Conservation (phyloP, 2,888 invertebrate species). For the Idaea biselata region DNA sequence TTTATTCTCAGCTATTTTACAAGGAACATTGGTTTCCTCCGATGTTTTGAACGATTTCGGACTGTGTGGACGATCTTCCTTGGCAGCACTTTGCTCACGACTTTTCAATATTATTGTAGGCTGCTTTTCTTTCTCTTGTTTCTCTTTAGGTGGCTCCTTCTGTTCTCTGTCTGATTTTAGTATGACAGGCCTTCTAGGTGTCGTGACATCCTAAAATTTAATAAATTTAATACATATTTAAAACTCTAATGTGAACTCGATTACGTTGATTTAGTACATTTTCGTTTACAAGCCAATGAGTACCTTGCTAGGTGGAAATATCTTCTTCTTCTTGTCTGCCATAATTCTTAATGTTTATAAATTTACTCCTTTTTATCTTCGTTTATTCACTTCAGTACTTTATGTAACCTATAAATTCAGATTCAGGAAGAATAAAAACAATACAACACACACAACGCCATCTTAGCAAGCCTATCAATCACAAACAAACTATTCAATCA, state of each 20-base stretch:
- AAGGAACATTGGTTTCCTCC: constrained; percentile 55
- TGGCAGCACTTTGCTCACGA: constrained; percentile 78
- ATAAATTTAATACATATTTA: too few relatives aligned
- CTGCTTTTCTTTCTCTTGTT: constrained; percentile 73
- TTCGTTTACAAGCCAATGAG: not conserved
- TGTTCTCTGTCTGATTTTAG: constrained; percentile 73
- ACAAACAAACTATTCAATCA: too few relatives aligned
- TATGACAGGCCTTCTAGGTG: constrained; percentile 65
- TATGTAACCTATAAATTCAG: too few relatives aligned
- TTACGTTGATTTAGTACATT: not conserved
- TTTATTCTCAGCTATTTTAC: constrained; percentile 76
- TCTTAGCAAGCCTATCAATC: too few relatives aligned
- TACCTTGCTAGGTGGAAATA: constrained; percentile 51
- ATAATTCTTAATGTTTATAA: too few relatives aligned
- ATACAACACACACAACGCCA: too few relatives aligned
- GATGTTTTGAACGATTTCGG: constrained; percentile 74
- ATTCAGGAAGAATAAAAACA: too few relatives aligned
- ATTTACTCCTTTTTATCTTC: too few relatives aligned
- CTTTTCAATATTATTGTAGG: constrained; percentile 86
- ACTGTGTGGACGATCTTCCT: constrained; percentile 81
- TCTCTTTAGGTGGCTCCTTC: constrained; percentile 62
- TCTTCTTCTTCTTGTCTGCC: constrained; percentile 78
- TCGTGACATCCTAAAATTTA: constrained; percentile 57
- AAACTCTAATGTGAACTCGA: not conserved
- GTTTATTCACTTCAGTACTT: too few relatives aligned